Evolutionary conservation across 2,888 invertebrate genomes (phyloP), one percentile per base, ranked within the genome.

Genomic region (Carabus problematicus): DNA sequence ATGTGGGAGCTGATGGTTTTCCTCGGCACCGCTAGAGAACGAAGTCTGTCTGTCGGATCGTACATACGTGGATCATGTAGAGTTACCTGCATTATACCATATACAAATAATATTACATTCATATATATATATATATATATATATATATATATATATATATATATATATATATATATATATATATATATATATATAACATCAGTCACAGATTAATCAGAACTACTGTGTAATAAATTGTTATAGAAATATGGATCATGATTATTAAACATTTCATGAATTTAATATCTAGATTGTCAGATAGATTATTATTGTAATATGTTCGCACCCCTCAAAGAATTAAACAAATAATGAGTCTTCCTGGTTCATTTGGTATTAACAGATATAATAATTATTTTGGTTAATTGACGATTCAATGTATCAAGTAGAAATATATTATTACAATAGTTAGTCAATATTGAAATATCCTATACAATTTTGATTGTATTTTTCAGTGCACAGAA

Each of bases 31-130:
- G 87, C 84, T 19, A 90, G 84, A 52, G 86, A 82, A 14, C 86
- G 85, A 3, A 90, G 84, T 71, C 89, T 87, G 74, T 89, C 89
- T 1, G 86, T 86, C 1, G 89, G 89, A 71, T 86, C 78, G 11
- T 72, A 72, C 39, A 76, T 72, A 43, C 79, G 74, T 4, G 79
- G 78, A 73, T 80, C 80, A 42, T 76, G 77, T 41, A 78, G 72
- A 12, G 76, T 75, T 55, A 77, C 75, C 80, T 80, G 73, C 47
- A 71, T 29, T 29, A 29, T 29, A 29, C 6, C 29, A 29, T 2
- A 3, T 18, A 19, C 59, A 59, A 59, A 59, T 41, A 1, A 39
- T 11, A 39, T 40, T 59, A 59, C 41, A 59, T 41, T n/a, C 41
- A 59, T 59, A 40, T 59, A 59, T 59, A 40, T 40, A 40, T 29